Evolutionary conservation across 2,888 invertebrate species (phyloP).

Genomic region (Epistrophe eligans): DNA sequence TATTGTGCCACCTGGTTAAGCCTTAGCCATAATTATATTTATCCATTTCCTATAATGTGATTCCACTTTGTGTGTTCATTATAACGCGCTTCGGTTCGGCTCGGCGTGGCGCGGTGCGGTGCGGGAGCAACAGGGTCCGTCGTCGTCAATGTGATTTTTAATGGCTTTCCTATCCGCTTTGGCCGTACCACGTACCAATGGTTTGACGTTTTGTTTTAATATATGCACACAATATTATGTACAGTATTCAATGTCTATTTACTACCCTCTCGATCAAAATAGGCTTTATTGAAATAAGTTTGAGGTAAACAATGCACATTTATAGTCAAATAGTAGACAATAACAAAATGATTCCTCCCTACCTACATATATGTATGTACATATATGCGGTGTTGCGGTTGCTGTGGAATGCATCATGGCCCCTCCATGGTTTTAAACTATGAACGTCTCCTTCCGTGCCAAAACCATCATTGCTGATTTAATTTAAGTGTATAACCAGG

Average conservation of each 20-base stretch:
- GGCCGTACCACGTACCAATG: constrained; percentile 9
- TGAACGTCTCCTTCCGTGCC: constrained; percentile 28
- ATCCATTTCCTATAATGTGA: constrained; percentile 30
- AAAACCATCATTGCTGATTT: constrained; percentile 38
- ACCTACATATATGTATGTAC: no score
- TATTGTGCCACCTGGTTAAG: constrained; percentile 36
- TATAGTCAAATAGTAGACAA: constrained; percentile 14
- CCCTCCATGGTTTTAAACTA: constrained; percentile 8
- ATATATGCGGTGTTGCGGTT: neutral
- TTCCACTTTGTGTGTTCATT: neutral
- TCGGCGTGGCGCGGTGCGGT: neutral
- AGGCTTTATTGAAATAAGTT: constrained; percentile 37
- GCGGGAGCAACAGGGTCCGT: neutral
- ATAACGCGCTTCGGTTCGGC: neutral
- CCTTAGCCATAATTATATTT: constrained; percentile 16
- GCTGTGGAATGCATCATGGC: constrained; percentile 13
- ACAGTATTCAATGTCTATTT: neutral
- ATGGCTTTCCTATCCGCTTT: constrained; percentile 15
- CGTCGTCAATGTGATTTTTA: constrained; percentile 29
- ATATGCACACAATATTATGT: neutral
- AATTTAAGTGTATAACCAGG: constrained; percentile 27
- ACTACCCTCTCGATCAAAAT: constrained; percentile 12
- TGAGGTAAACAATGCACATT: constrained; percentile 30
- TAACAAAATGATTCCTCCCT: constrained; percentile 14
- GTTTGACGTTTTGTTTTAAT: constrained; percentile 4